A percentile compares a stretch with the other conserved stretches of the same genome.
Conservation (phyloP, 2,113 vertebrate species). For the Oreochromis aureus region DNA sequence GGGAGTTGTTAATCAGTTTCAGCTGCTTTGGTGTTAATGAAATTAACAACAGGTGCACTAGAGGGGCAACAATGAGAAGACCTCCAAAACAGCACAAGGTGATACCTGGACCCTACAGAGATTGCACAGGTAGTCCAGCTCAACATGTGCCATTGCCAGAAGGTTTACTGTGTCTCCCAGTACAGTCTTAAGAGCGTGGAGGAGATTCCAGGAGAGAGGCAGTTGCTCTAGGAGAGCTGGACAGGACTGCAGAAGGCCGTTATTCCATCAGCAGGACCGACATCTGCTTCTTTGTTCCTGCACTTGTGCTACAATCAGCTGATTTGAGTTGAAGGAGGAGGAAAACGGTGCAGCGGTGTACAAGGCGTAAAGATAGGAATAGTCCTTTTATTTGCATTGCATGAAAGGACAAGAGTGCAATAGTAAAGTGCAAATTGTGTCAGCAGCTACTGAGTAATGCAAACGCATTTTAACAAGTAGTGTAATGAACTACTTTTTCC, state of each 20-base stretch:
- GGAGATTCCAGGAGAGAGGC: background rate
- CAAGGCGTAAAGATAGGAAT: background rate
- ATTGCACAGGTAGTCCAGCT: background rate
- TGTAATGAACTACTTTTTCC: background rate
- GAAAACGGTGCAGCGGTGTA: background rate
- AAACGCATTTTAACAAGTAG: background rate
- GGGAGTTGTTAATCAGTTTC: background rate
- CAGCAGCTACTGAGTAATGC: background rate
- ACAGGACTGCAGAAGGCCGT: background rate
- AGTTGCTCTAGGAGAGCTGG: background rate
- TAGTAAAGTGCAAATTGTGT: background rate
- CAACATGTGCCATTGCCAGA: background rate
- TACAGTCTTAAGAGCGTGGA: background rate
- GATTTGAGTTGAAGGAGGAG: background rate
- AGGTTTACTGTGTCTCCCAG: background rate
- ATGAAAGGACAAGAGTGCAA: background rate
- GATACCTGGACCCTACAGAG: background rate
- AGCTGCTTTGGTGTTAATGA: background rate
- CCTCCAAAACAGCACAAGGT: rapidly evolving
- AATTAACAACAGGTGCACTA: background rate
- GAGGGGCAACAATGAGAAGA: background rate
- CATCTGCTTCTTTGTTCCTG: background rate
- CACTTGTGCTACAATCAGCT: background rate
- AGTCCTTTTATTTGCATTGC: background rate
- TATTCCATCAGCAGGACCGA: background rate